Percentiles rank a stretch among this genome's conserved stretches.
Evolutionary conservation across 2,888 invertebrate genomes (phyloP).

Genomic region (Podotricha telesiphe): DNA sequence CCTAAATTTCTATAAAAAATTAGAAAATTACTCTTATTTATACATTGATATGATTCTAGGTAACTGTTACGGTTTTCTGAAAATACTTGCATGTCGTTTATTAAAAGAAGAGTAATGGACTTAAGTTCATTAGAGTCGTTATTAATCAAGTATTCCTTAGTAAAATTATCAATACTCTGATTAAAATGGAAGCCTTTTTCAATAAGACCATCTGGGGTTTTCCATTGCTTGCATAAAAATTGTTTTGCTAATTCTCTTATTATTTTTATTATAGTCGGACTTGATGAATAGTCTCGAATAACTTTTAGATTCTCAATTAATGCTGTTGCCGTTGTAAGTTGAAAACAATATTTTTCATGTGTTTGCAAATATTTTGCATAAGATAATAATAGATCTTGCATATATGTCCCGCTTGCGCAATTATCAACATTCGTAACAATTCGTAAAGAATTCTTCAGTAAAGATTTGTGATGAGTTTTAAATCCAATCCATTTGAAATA

Average conservation of each 20-base stretch:
- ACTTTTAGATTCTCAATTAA: slow-evolving; percentile 81
- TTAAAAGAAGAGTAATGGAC: slow-evolving; percentile 80
- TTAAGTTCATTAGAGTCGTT: slow-evolving; percentile 84
- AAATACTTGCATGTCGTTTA: slow-evolving; percentile 82
- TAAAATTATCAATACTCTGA: slow-evolving; percentile 85
- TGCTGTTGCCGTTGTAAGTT: slow-evolving; percentile 80
- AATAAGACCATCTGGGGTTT: slow-evolving; percentile 82
- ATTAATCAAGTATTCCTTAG: slow-evolving; percentile 85
- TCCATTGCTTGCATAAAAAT: slow-evolving; percentile 88
- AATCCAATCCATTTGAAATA: slow-evolving; percentile 87
- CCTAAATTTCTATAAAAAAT: slow-evolving; percentile 87
- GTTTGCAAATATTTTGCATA: slow-evolving; percentile 69
- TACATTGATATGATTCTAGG: slow-evolving; percentile 84
- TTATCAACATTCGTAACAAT: slow-evolving; percentile 60
- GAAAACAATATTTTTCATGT: slow-evolving; percentile 79
- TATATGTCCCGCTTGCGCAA: slow-evolving; percentile 55
- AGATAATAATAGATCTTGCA: slow-evolving; percentile 66
- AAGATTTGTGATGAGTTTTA: slow-evolving; percentile 67
- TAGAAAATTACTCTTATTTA: slow-evolving; percentile 87
- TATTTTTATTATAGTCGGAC: slow-evolving; percentile 67
- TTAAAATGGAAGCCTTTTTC: slow-evolving; percentile 87
- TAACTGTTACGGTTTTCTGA: slow-evolving; percentile 81
- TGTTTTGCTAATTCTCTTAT: slow-evolving; percentile 68
- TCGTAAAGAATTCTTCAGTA: slow-evolving; percentile 69
- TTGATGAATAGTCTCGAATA: slow-evolving; percentile 72